These are phyloP conservation scores for Eucidaris tribuloides DNA, from an alignment of 35 echinoderm and acorn worm species.

Conservation along the genomic window DNA sequence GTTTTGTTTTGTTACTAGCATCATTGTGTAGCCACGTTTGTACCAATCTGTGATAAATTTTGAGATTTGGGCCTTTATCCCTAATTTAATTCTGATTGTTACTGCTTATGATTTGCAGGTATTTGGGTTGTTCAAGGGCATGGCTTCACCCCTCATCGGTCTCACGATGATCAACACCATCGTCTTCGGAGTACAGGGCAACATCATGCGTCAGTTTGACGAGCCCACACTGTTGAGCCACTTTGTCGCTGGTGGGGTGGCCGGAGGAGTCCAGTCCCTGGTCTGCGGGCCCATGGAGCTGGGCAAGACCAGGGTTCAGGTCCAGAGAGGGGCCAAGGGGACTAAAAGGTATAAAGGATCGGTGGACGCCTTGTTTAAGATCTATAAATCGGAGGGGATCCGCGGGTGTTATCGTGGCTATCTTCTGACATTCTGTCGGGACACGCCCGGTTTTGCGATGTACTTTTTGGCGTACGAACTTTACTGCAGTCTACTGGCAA, in stretches of 20 bases:
- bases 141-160: conserved; percentile 85
- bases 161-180: conserved; percentile 85
- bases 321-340: conserved; percentile 74
- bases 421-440: conserved; percentile 57
- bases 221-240: conserved; percentile 68
- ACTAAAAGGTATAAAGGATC: conserved; percentile 63
- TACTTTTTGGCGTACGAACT: conserved; percentile 86
- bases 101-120: conserved; percentile 50
- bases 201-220: conserved; percentile 77
- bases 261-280: conserved; percentile 74
- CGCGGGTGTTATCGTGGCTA: conserved; percentile 75
- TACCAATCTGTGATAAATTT: neutral
- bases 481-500: conserved; percentile 58
- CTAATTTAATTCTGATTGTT: neutral
- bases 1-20: neutral
- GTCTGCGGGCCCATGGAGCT: conserved; percentile 96
- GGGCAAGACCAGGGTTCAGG: conserved; percentile 85
- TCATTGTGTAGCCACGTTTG: neutral
- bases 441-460: conserved; percentile 75
- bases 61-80: neutral
- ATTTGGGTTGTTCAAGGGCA: conserved; percentile 93
- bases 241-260: conserved; percentile 55
- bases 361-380: conserved; percentile 55
- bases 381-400: conserved; percentile 64
- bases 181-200: conserved; percentile 94